Evolutionary conservation across 2,888 invertebrate genomes (phyloP).

Genomic region (Eumacrocentrus americanus): DNA sequence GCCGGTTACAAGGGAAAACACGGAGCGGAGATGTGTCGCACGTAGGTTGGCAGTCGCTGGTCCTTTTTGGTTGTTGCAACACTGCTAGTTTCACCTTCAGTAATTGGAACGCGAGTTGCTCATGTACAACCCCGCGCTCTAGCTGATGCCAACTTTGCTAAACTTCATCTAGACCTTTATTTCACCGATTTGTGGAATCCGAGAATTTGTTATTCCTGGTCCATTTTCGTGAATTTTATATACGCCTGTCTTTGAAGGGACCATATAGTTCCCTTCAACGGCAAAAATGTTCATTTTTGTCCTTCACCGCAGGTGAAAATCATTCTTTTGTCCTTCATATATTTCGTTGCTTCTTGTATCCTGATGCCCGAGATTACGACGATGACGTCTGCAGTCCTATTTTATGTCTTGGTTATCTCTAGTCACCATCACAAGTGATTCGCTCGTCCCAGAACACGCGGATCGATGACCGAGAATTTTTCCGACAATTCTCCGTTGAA

Average conservation of each 20-base stretch:
- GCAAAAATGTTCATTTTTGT: no score
- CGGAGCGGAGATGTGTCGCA: conserved; percentile 21
- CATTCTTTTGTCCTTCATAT: no score
- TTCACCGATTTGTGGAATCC: no score
- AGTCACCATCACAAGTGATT: neutral
- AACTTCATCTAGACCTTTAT: no score
- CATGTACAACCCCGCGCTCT: neutral
- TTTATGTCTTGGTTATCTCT: neutral
- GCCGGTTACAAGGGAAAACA: conserved; percentile 1
- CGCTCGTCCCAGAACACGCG: neutral
- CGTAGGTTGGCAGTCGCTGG: no score
- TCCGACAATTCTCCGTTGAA: neutral
- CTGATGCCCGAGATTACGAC: neutral
- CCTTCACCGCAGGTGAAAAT: no score
- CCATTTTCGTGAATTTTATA: no score
- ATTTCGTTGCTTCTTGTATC: neutral
- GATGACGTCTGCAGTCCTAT: neutral
- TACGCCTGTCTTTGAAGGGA: no score
- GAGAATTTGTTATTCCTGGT: no score
- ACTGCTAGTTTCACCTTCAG: neutral
- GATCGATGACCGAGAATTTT: conserved; percentile 1
- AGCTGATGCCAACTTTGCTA: neutral
- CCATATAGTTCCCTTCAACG: no score
- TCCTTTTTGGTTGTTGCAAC: no score
- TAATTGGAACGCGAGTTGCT: neutral